phyloP scores from a whole-genome alignment of 2,113 vertebrate genomes.

The Machaerirhynchus nigripectus region DNA sequence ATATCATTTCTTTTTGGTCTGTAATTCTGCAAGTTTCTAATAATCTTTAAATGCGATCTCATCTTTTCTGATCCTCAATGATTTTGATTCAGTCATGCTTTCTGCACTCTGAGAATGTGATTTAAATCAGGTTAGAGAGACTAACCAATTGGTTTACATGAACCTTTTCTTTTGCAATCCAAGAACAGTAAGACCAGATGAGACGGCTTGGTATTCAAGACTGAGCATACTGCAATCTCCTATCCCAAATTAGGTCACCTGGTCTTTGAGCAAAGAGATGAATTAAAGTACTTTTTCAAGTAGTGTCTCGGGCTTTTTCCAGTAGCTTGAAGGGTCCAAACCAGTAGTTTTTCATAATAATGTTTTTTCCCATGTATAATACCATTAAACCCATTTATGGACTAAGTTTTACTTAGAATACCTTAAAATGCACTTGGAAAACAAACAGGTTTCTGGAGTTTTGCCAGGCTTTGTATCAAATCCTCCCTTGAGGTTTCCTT shows the following conservation, averaged over 20 bases:
- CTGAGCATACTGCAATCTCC: not conserved
- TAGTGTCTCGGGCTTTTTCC: not conserved
- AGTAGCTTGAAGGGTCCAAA: not conserved
- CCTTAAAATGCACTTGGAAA: not conserved
- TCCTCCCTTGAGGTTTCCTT: not conserved
- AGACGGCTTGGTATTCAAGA: not conserved
- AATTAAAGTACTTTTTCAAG: not conserved
- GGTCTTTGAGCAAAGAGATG: not conserved
- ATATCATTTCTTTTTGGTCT: not conserved
- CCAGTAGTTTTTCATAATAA: not conserved
- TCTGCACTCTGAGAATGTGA: not conserved
- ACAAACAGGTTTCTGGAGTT: not conserved
- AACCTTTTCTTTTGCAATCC: not conserved
- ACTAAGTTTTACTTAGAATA: not conserved
- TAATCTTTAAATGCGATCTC: not conserved
- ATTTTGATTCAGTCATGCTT: not conserved
- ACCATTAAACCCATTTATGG: not conserved
- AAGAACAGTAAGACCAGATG: not conserved
- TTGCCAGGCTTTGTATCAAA: not conserved
- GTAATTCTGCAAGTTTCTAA: not conserved
- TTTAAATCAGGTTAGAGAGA: not conserved
- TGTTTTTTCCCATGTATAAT: not conserved
- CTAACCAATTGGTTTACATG: not conserved
- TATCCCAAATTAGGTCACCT: not conserved
- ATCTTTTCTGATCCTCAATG: not conserved